Evolutionary conservation across 2,113 vertebrate genomes (phyloP), one percentile per base, ranked within the genome.

Genomic region (Engraulis encrasicolus): DNA sequence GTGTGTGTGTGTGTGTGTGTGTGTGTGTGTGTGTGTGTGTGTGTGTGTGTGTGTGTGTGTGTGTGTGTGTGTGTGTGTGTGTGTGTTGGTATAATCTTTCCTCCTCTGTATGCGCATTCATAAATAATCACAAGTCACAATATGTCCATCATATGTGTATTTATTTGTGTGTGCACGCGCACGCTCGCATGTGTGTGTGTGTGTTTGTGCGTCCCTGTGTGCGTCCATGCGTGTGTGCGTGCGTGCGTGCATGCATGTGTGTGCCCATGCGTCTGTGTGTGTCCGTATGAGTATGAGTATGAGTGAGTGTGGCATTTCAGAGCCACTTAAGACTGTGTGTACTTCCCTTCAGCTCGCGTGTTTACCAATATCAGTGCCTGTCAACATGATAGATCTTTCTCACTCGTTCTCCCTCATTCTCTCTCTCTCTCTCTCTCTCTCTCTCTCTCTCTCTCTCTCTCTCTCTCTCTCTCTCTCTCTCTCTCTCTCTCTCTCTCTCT

Each of bases 331-430:
- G 58, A 7, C 27, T 66, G 27, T 23, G 27, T 23, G 23, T 66
- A 66, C 27, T 27, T 66, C 58, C 58, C 23, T 23, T 66, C 58
- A 31, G 58, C 58, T 66, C 27, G 23, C 27, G 58, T 66, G 58
- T 66, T 66, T 66, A 66, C 58, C 58, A 83, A 90, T 91, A 91
- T 87, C 90, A 85, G 82, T 90, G 91, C 89, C 89, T 89, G 86
- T 89, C 85, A 66, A 79, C 82, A 50, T 17, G 81, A 88, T 4
- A 79, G 82, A 83, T 91, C 81, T 85, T 80, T 84, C 85, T 74
- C 58, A 48, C 84, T 80, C 66, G 20, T n/a, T 58, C 54, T 58
- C 54, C 23, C 20, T 23, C 54, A n/a, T n/a, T 58, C 78, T 84
- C 54, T 85, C 84, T 66, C 83, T 40, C 82, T 58, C 78, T 84